These are phyloP conservation scores for Fringilla coelebs DNA, from an alignment of 2,797 vertebrate genomes.

Conservation along the genomic window DNA sequence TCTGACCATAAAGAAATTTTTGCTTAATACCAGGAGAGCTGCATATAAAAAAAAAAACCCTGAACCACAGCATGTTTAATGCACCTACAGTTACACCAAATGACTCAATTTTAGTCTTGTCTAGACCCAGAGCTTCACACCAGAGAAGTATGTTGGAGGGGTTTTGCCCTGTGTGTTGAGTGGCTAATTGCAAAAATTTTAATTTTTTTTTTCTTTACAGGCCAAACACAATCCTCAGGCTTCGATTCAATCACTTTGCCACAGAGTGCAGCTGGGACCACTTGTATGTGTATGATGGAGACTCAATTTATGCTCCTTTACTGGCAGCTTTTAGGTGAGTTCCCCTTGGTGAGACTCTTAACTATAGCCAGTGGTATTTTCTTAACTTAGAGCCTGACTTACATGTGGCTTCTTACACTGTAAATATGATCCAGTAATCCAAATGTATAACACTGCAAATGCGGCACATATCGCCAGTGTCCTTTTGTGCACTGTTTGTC, in stretches of 20 bases:
- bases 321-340: conserved; percentile 94
- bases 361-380: background rate
- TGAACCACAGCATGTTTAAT: background rate
- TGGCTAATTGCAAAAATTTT: background rate
- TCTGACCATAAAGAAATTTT: background rate
- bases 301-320: conserved; percentile 92
- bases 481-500: background rate
- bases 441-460: background rate
- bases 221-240: conserved; percentile 86
- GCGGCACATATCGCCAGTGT: background rate
- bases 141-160: background rate
- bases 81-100: background rate
- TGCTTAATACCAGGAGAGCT: background rate
- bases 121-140: background rate
- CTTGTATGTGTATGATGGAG: conserved; percentile 94
- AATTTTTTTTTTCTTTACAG: conserved; percentile 62
- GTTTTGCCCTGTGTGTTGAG: background rate
- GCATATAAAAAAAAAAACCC: too few species aligned
- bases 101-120: background rate
- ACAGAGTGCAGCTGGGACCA: conserved; percentile 99
- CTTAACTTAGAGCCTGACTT: background rate
- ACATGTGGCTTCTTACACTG: background rate
- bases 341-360: background rate
- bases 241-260: conserved; percentile 94
- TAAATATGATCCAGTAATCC: background rate